Evolutionary conservation across 2,113 vertebrate genomes (phyloP), one percentile per base, ranked within the genome.

Genomic region (Oreocharis arfaki): DNA sequence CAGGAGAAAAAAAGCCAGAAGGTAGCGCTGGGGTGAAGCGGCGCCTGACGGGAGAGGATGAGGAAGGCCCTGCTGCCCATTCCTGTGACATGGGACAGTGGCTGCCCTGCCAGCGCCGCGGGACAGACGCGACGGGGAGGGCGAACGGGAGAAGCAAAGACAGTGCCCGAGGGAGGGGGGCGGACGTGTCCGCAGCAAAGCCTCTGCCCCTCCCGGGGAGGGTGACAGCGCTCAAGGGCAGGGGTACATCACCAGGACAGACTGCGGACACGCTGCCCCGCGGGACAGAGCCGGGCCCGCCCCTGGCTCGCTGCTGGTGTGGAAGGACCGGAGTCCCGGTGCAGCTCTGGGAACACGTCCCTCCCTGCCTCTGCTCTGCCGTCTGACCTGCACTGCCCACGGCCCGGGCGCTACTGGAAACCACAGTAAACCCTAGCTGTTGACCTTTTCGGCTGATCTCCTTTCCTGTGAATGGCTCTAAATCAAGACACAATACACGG

Each of bases 21-120:
- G 35, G 30, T 0, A 23, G n/a, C 0, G 10, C 3, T 9, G 7
- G 42, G 47, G 17, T 9, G 30, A 22, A n/a, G 9, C 13, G 3
- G 32, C 0, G 0, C 3, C 3, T 4, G 11, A 35, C n/a, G 37
- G 21, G 32, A 14, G 2, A 11, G 41, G 39, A 26, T 4, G 20
- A 57, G 22, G 42, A 63, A 27, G 59, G 59, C 20, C 7, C 39
- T 11, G 42, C 59, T 64, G 67, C 32, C 49, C 42, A 6, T 21
- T 53, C 4, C 39, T 5, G 5, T 2, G 26, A 3, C 30, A 8
- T 0, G 18, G 50, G 27, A 28, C 50, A 27, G n/a, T 1, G 39
- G 10, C 6, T 7, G 28, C 35, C 14, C 22, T 13, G 41, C 20
- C 64, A 17, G 65, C 44, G 8, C 64, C 28, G 9, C 10, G 42